Percentiles rank a stretch among this genome's conserved stretches.
These are phyloP conservation scores for Netelia inedita DNA, from an alignment of 2,888 invertebrate genomes.

Conservation along the genomic window DNA sequence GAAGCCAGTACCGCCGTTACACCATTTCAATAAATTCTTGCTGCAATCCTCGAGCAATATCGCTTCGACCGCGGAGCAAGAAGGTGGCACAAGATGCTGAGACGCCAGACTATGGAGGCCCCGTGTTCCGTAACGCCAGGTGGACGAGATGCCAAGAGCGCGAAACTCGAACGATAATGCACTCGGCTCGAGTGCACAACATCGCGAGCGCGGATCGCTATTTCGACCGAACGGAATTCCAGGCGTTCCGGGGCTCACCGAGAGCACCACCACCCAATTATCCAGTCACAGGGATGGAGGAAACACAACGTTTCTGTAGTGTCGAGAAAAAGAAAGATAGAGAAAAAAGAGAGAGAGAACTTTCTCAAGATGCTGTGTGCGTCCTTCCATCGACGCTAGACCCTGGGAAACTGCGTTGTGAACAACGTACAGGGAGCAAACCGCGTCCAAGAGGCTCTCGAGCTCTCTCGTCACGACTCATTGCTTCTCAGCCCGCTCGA, in stretches of 20 bases:
- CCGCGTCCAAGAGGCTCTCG: slow-evolving; percentile 25
- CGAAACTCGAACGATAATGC: slow-evolving; percentile 50
- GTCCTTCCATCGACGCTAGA: slow-evolving; percentile 52
- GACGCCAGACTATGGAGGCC: slow-evolving; percentile 1
- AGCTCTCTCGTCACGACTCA: slow-evolving; percentile 59
- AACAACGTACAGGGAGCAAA: slow-evolving; percentile 1
- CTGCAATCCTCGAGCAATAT: slow-evolving; percentile 31
- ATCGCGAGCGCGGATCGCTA: not conserved
- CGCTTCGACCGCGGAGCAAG: not conserved
- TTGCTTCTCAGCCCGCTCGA: slow-evolving; percentile 33
- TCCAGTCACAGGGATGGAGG: slow-evolving; percentile 57
- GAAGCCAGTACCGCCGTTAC: not conserved
- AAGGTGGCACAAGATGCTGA: too few species aligned
- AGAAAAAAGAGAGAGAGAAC: slow-evolving; percentile 7
- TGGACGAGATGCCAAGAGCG: slow-evolving; percentile 57
- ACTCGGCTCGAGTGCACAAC: slow-evolving; percentile 20
- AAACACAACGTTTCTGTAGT: slow-evolving; percentile 10
- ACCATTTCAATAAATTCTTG: slow-evolving; percentile 52
- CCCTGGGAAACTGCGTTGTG: slow-evolving; percentile 54
- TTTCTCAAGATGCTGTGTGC: not conserved
- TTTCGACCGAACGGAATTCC: slow-evolving; percentile 58
- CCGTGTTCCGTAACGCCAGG: slow-evolving; percentile 44
- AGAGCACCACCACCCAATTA: slow-evolving; percentile 57
- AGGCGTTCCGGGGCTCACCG: slow-evolving; percentile 38
- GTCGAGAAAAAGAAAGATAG: not conserved